Percentiles rank a stretch among this genome's conserved stretches.
Conservation (phyloP, 2,888 invertebrate species). For the Trachelus tabidus region DNA sequence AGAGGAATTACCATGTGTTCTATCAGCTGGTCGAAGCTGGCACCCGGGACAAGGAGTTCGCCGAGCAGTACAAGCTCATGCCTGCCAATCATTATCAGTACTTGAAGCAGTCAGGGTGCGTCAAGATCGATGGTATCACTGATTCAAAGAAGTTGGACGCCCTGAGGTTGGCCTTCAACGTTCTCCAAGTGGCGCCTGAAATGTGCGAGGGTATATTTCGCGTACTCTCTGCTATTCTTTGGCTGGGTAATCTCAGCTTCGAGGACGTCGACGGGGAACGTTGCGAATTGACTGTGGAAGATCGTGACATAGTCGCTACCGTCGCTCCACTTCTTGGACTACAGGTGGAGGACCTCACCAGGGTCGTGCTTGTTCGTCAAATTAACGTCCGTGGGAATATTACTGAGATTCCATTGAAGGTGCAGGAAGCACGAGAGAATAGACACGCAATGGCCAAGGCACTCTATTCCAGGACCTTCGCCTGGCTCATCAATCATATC, state of each 20-base stretch:
- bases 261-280: slow-evolving; percentile 89
- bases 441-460: slow-evolving; percentile 95
- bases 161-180: slow-evolving; percentile 88
- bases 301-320: slow-evolving; percentile 78
- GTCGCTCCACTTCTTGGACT: slow-evolving; percentile 82
- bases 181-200: slow-evolving; percentile 85
- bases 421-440: slow-evolving; percentile 91
- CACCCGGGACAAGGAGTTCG: slow-evolving; percentile 81
- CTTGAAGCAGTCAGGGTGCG: slow-evolving; percentile 83
- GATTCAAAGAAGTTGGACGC: slow-evolving; percentile 83
- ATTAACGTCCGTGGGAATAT: slow-evolving; percentile 94
- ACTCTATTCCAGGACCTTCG: slow-evolving; percentile 88
- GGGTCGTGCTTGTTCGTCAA: slow-evolving; percentile 82
- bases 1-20: slow-evolving; percentile 92
- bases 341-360: slow-evolving; percentile 78
- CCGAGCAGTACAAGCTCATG: slow-evolving; percentile 78
- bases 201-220: slow-evolving; percentile 92
- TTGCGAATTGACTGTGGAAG: slow-evolving; percentile 78
- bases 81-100: slow-evolving; percentile 85
- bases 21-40: slow-evolving; percentile 92
- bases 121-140: slow-evolving; percentile 73
- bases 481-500: slow-evolving; percentile 92
- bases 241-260: slow-evolving; percentile 90
- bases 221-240: slow-evolving; percentile 87
- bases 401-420: slow-evolving; percentile 89